These are phyloP conservation scores for Drosophila cracens DNA, from an alignment of 2,888 invertebrate genomes.

Conservation along the genomic window DNA sequence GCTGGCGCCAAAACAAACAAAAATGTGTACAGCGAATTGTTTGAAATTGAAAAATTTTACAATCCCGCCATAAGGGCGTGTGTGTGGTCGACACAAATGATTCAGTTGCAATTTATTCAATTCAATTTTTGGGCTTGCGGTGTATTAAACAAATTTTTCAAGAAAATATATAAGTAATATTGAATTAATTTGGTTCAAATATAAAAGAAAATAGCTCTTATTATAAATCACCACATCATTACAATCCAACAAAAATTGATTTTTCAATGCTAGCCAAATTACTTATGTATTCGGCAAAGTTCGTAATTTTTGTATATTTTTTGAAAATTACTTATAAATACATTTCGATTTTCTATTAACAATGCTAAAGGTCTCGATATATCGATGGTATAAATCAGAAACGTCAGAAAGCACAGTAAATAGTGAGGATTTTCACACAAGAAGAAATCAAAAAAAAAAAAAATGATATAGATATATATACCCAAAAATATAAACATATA, in stretches of 20 bases:
- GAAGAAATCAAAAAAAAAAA: not conserved
- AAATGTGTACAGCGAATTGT: constrained; percentile 54
- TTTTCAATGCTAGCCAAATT: not conserved
- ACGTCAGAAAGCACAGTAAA: constrained; percentile 16
- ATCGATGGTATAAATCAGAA: not conserved
- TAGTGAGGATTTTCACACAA: constrained; percentile 24
- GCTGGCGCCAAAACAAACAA: constrained; percentile 63
- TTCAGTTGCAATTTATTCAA: constrained; percentile 23
- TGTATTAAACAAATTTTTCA: not conserved
- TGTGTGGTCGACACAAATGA: constrained; percentile 18
- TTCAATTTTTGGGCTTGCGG: constrained; percentile 19
- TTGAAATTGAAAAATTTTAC: constrained; percentile 57
- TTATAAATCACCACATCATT: not conserved
- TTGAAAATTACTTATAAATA: not conserved
- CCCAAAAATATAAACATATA: constrained; percentile 14
- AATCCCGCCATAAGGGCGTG: constrained; percentile 1
- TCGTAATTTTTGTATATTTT: too few species aligned
- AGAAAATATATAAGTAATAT: not conserved
- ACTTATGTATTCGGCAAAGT: not conserved
- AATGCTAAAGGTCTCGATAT: not conserved
- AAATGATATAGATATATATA: not conserved
- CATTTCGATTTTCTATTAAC: not conserved
- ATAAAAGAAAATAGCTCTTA: not conserved
- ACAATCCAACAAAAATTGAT: not conserved
- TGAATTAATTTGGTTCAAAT: not conserved